Percentiles rank a stretch among this genome's conserved stretches.
phyloP scores from a whole-genome alignment of 2,113 vertebrate species.

The Polypterus bichir region DNA sequence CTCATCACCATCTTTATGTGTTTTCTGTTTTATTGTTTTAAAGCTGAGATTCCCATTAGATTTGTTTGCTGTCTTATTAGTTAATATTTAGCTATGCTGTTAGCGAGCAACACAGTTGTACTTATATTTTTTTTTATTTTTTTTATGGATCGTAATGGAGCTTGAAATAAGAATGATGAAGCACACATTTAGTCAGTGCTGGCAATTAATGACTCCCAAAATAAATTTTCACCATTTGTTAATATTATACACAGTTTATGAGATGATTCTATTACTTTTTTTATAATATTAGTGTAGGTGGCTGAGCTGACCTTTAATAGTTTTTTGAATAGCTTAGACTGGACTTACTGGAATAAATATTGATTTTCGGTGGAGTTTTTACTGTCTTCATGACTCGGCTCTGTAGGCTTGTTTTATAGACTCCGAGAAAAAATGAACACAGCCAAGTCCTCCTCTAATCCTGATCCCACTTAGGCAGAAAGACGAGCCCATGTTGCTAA shows the following conservation, averaged over 20 bases:
- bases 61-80: conserved; percentile 23
- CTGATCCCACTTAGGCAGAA: no score
- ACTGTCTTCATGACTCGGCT: no score
- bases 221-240: conserved; percentile 6
- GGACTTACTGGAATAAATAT: conserved; percentile 1
- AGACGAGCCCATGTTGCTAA: no score
- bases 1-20: conserved; percentile 24
- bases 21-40: conserved; percentile 4
- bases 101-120: neutral
- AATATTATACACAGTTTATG: neutral
- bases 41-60: conserved; percentile 42
- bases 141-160: conserved; percentile 26
- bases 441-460: no score
- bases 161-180: conserved; percentile 30
- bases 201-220: conserved; percentile 56
- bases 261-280: conserved; percentile 18
- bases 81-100: conserved; percentile 4
- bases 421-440: no score
- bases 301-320: conserved; percentile 25
- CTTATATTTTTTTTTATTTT: no score
- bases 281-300: conserved; percentile 27
- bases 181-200: conserved; percentile 24
- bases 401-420: no score
- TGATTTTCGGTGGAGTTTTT: neutral
- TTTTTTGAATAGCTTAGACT: conserved; percentile 6